Conservation (phyloP, 2,797 vertebrate genomes). For the Argentina silus region DNA sequence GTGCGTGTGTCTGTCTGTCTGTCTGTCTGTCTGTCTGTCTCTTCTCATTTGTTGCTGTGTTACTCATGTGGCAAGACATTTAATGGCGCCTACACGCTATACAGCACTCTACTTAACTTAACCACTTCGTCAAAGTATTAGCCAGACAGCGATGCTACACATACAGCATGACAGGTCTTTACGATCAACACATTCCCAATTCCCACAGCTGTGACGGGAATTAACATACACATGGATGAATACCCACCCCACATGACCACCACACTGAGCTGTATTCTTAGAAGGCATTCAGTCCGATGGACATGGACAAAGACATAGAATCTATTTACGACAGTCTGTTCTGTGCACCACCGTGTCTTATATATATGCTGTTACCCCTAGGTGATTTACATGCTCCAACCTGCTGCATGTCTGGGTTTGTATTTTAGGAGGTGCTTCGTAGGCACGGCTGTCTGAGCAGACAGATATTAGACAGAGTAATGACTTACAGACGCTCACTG, state of each 20-base stretch:
- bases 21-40: background rate
- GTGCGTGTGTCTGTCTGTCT: constrained; percentile 11
- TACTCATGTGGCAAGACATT: background rate
- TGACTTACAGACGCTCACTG: constrained; percentile 37
- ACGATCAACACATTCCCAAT: background rate
- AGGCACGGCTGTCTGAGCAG: constrained; percentile 28
- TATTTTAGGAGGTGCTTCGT: constrained; percentile 31
- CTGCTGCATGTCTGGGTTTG: constrained; percentile 8
- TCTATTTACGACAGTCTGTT: constrained; percentile 32
- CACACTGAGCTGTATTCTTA: constrained; percentile 20
- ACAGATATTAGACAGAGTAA: constrained; percentile 41
- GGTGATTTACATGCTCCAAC: constrained; percentile 2
- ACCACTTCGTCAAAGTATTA: too few relatives aligned
- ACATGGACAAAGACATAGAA: constrained; percentile 29
- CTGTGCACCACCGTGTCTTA: constrained; percentile 20
- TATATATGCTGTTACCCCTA: constrained; percentile 12
- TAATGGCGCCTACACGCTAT: too few relatives aligned
- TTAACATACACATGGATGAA: background rate
- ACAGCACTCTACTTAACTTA: too few relatives aligned
- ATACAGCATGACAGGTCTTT: background rate
- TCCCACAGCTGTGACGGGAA: background rate
- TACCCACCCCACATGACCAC: background rate
- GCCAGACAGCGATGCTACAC: background rate
- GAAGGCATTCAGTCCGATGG: constrained; percentile 8
- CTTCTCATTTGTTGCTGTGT: background rate